These are phyloP conservation scores for Drosophila quadrilineata DNA, from an alignment of 1,140 invertebrate species.

Conservation along the genomic window DNA sequence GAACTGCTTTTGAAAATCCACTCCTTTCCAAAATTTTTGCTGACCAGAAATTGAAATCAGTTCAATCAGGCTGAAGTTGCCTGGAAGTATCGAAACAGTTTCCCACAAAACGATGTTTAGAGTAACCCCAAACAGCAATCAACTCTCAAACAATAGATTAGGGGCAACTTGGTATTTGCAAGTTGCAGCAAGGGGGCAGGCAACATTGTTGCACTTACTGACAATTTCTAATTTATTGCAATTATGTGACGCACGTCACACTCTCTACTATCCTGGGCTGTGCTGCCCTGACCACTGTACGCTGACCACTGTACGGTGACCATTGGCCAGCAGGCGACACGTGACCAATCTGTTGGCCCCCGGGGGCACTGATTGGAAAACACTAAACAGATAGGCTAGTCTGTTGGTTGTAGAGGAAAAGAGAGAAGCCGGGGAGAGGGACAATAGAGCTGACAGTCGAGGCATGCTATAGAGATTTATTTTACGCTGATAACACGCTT, in stretches of 20 bases:
- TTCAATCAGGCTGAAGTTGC: too few relatives aligned
- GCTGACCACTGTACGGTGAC: conserved; percentile 40
- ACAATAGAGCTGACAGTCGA: conserved; percentile 13
- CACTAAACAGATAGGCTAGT: conserved; percentile 71
- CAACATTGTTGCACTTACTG: conserved; percentile 66
- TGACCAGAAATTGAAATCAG: too few relatives aligned
- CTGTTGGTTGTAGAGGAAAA: too few relatives aligned
- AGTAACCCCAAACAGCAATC: conserved; percentile 8
- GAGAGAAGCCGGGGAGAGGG: too few relatives aligned
- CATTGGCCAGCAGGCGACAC: conserved; percentile 45
- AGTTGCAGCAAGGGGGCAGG: background rate
- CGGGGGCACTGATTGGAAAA: conserved; percentile 70
- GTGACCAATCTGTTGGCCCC: conserved; percentile 62
- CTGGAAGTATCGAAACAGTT: too few relatives aligned
- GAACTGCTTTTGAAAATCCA: too few relatives aligned
- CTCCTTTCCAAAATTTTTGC: too few relatives aligned
- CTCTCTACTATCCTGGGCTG: too few relatives aligned
- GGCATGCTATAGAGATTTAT: conserved; percentile 69
- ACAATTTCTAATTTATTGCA: conserved; percentile 81
- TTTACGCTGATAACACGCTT: conserved; percentile 78
- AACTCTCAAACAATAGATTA: conserved; percentile 6
- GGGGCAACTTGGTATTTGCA: background rate
- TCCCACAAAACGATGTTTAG: too few relatives aligned
- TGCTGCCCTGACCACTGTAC: conserved; percentile 8
- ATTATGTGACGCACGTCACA: conserved; percentile 79